Conservation (phyloP, 2,113 vertebrate genomes). For the Salvelinus sp. region DNA sequence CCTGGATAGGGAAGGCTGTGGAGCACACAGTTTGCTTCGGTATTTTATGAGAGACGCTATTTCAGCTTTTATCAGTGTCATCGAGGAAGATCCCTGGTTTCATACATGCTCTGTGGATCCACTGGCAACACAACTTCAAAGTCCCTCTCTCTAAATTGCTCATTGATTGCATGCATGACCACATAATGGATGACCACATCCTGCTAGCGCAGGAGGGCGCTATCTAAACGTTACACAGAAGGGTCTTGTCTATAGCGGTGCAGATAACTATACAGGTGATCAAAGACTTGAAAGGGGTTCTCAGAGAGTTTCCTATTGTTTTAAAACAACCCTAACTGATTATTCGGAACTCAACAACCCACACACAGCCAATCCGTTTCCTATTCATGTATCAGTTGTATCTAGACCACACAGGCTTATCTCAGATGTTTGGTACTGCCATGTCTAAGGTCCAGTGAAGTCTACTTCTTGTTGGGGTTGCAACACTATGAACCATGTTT, state of each 20-base stretch:
- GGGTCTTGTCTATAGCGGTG: conserved; percentile 25
- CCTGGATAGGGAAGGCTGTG: conserved; percentile 48
- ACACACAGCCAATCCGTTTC: too few species aligned
- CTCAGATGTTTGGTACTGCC: too few species aligned
- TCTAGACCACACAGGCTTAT: too few species aligned
- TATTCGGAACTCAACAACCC: conserved; percentile 39
- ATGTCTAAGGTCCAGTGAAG: too few species aligned
- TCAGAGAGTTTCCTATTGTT: conserved; percentile 41
- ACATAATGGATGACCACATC: conserved; percentile 51
- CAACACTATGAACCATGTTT: too few species aligned
- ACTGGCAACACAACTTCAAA: conserved; percentile 15
- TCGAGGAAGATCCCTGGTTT: conserved; percentile 39
- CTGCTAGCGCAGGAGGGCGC: conserved; percentile 3
- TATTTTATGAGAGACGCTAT: conserved; percentile 64
- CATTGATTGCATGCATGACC: conserved; percentile 49
- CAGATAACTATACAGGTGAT: conserved; percentile 64
- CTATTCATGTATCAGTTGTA: too few species aligned
- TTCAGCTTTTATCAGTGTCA: conserved; percentile 63
- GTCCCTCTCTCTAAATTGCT: conserved; percentile 28
- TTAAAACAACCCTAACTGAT: conserved; percentile 51
- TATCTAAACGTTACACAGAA: conserved; percentile 61
- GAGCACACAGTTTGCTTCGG: conserved; percentile 63
- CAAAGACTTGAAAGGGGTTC: conserved; percentile 47
- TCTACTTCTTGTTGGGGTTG: too few species aligned
- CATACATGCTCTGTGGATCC: conserved; percentile 3